Conservation (phyloP, 2,113 vertebrate genomes). For the Lophius piscatorius region DNA sequence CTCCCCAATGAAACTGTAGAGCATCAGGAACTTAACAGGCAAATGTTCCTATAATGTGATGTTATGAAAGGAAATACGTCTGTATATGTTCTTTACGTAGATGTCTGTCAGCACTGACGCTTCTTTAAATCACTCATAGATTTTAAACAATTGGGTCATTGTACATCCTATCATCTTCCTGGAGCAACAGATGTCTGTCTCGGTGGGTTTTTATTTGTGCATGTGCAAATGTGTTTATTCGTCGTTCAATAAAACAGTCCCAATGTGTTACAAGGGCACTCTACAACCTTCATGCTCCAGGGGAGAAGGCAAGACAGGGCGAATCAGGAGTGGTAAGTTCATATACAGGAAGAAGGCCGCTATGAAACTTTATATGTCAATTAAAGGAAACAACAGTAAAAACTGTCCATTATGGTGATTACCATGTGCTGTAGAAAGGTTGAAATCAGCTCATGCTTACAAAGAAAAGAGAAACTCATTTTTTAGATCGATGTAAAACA, state of each 20-base stretch:
- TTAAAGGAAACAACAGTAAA: slow-evolving; percentile 38
- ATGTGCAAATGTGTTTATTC: slow-evolving; percentile 45
- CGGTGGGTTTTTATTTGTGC: slow-evolving; percentile 44
- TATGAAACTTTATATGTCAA: slow-evolving; percentile 41
- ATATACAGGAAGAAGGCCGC: slow-evolving; percentile 32
- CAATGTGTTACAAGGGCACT: slow-evolving; percentile 67
- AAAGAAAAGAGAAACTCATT: slow-evolving; percentile 13
- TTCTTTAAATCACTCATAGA: slow-evolving; percentile 43
- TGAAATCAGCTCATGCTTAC: slow-evolving; percentile 23
- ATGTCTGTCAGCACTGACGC: slow-evolving; percentile 41
- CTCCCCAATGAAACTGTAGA: slow-evolving; percentile 55
- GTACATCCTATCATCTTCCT: slow-evolving; percentile 44
- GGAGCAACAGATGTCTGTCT: slow-evolving; percentile 58
- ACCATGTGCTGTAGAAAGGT: slow-evolving; percentile 21
- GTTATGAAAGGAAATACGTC: slow-evolving; percentile 48
- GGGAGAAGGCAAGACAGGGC: slow-evolving; percentile 75
- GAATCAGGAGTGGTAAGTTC: slow-evolving; percentile 70
- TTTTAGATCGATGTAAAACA: slow-evolving; percentile 8
- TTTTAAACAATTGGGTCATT: slow-evolving; percentile 67
- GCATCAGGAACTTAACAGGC: slow-evolving; percentile 55
- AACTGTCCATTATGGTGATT: slow-evolving; percentile 25
- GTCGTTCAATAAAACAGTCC: slow-evolving; percentile 42
- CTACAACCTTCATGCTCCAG: slow-evolving; percentile 69
- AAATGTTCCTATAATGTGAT: slow-evolving; percentile 28
- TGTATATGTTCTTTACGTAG: slow-evolving; percentile 10